Conservation (phyloP, 2,113 vertebrate species). For the Pungitius pungitius region DNA sequence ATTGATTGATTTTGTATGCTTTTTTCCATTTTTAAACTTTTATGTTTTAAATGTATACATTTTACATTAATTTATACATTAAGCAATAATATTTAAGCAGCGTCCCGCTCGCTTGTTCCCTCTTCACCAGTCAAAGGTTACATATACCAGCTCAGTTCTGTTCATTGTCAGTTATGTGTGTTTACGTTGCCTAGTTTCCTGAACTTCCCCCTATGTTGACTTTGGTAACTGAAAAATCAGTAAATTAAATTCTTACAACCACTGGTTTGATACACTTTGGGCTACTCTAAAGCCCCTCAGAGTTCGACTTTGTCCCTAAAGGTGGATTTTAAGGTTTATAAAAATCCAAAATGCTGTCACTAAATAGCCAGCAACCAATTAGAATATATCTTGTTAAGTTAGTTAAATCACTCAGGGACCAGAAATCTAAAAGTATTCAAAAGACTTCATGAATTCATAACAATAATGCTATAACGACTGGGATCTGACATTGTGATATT, state of each 20-base stretch:
- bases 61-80: no score
- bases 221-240: no score
- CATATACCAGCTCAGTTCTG: neutral
- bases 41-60: no score
- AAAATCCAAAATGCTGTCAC: neutral
- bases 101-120: neutral
- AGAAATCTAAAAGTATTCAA: constrained; percentile 11
- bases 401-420: neutral
- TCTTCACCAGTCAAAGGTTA: neutral
- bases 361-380: neutral
- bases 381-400: neutral
- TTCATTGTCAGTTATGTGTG: neutral
- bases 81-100: no score
- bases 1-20: no score
- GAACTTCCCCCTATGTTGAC: neutral
- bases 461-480: constrained; percentile 23
- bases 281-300: neutral
- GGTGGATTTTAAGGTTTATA: neutral
- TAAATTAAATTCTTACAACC: neutral
- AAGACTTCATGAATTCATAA: constrained; percentile 2
- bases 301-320: neutral
- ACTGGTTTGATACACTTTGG: neutral
- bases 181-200: neutral
- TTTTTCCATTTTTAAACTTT: no score
- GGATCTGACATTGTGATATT: constrained; percentile 45